Percentiles rank a stretch among this genome's conserved stretches.
These are phyloP conservation scores for Eptesicus fuscus DNA, from an alignment of 2,113 vertebrate genomes.

Conservation along the genomic window DNA sequence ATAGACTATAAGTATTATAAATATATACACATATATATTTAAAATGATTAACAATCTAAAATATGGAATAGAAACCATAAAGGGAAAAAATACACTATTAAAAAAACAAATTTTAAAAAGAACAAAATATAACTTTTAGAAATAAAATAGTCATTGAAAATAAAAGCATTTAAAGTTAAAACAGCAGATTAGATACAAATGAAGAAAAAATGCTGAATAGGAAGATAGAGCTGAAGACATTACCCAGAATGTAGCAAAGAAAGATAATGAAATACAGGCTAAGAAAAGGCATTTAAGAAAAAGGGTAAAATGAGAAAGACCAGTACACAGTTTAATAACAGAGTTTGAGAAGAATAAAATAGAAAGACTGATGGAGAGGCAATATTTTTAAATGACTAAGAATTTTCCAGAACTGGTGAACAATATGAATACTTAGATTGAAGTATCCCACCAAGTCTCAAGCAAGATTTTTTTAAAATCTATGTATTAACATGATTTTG, in stretches of 20 bases:
- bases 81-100: neutral
- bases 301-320: neutral
- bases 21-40: neutral
- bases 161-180: slow-evolving; percentile 13
- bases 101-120: neutral
- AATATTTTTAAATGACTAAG: neutral
- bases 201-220: neutral
- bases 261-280: neutral
- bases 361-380: neutral
- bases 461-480: neutral
- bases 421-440: neutral
- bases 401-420: slow-evolving; percentile 21
- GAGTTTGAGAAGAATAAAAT: slow-evolving; percentile 9
- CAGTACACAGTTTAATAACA: neutral
- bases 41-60: neutral
- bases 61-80: neutral
- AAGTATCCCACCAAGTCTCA: neutral
- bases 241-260: neutral
- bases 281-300: neutral
- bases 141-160: slow-evolving; percentile 12
- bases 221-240: neutral
- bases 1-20: neutral
- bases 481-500: neutral
- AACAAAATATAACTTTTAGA: neutral
- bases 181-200: neutral